These are phyloP conservation scores for Drosophila ficusphila DNA, from an alignment of 1,140 invertebrate genomes.

Conservation along the genomic window DNA sequence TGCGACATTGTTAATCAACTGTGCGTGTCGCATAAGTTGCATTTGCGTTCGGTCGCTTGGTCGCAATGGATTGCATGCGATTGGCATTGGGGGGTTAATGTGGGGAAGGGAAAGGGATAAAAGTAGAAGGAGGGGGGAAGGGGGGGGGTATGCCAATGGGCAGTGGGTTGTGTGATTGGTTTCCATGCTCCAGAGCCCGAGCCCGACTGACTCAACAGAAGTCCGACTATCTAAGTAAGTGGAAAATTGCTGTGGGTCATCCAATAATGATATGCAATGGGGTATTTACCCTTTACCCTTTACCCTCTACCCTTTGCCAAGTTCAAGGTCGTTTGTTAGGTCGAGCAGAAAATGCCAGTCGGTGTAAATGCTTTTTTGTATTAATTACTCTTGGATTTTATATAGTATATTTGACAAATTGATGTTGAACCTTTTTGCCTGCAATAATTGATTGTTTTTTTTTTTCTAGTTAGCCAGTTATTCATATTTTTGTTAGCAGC, in stretches of 20 bases:
- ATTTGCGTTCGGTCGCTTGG: conserved; percentile 42
- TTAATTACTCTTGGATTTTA: too few relatives aligned
- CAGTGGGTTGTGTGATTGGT: conserved; percentile 8
- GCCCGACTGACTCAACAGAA: conserved; percentile 10
- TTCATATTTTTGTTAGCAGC: background rate
- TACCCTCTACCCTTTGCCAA: background rate
- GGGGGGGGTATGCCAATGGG: background rate
- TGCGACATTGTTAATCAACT: conserved; percentile 80
- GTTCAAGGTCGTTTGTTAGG: conserved; percentile 13
- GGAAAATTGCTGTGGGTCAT: conserved; percentile 27
- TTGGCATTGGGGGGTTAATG: conserved; percentile 6
- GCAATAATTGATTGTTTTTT: background rate
- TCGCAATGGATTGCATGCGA: conserved; percentile 32
- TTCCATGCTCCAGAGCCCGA: conserved; percentile 9
- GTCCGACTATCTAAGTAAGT: conserved; percentile 14
- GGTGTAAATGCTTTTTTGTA: too few relatives aligned
- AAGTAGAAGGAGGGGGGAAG: too few relatives aligned
- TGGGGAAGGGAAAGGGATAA: background rate
- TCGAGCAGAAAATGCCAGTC: too few relatives aligned
- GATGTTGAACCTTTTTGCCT: background rate
- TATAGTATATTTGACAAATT: background rate
- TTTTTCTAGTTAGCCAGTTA: background rate
- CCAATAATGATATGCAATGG: conserved; percentile 2
- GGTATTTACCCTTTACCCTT: background rate
- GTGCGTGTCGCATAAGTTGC: conserved; percentile 66